A percentile compares a stretch with the other conserved stretches of the same genome.
phyloP scores from a whole-genome alignment of 92 coral and sea anemone genomes.

The Muricea muricata region DNA sequence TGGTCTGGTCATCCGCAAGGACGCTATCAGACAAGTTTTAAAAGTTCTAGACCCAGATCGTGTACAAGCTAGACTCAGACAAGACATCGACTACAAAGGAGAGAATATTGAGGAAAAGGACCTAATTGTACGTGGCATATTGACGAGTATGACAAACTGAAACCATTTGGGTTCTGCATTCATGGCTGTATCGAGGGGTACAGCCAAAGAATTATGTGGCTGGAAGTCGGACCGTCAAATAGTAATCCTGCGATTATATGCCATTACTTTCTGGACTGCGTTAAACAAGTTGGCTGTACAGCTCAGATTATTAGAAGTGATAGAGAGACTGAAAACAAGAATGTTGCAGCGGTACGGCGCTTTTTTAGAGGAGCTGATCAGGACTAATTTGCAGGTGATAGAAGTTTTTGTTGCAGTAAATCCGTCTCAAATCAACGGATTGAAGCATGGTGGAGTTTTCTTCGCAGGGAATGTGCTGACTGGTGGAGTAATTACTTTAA shows the following conservation, averaged over 20 bases:
- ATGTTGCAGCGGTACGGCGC: conserved; percentile 2
- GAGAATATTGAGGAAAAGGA: conserved; percentile 6
- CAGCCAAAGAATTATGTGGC: background rate
- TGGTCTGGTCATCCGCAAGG: conserved; percentile 22
- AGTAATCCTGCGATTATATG: background rate
- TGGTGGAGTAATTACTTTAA: background rate
- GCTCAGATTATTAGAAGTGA: conserved; percentile 6
- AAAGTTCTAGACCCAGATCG: conserved; percentile 47
- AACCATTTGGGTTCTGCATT: conserved; percentile 7
- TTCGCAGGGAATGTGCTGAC: background rate
- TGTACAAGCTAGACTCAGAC: conserved; percentile 30
- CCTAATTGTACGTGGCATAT: conserved; percentile 3
- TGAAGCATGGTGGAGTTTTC: conserved; percentile 8
- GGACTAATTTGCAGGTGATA: background rate
- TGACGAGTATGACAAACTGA: conserved; percentile 1
- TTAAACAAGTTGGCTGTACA: background rate
- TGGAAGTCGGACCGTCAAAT: background rate
- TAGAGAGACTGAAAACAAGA: conserved; percentile 4
- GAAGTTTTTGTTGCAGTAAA: background rate
- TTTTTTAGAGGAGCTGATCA: background rate
- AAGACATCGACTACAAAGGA: conserved; percentile 30
- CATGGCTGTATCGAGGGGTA: background rate
- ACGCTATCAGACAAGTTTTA: conserved; percentile 32
- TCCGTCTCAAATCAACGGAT: background rate
- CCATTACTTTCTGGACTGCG: background rate